Evolutionary conservation across 2,113 vertebrate genomes (phyloP).

Genomic region (Camelus dromedarius): DNA sequence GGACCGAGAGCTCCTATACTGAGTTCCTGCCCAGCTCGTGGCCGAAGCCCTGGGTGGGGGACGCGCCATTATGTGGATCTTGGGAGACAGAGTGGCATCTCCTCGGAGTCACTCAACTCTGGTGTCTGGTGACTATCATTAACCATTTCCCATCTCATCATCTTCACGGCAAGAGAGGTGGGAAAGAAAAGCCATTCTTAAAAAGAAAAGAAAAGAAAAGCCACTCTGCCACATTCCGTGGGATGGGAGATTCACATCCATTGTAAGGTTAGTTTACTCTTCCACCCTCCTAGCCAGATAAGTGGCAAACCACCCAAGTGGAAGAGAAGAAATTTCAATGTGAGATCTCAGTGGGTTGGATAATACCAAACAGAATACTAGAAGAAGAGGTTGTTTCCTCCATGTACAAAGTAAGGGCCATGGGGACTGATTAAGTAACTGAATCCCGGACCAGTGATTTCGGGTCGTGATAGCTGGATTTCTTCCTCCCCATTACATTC

Average conservation of each 20-base stretch:
- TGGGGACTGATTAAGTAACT: background rate
- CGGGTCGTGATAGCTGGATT: background rate
- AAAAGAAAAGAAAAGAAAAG: background rate
- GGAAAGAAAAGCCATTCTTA: background rate
- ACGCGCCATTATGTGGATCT: rapidly evolving
- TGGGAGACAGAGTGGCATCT: background rate
- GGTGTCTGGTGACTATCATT: rapidly evolving
- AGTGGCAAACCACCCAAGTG: rapidly evolving
- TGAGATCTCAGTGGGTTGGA: rapidly evolving
- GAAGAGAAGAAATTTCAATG: background rate
- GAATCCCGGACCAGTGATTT: background rate
- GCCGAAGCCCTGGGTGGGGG: background rate
- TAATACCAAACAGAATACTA: background rate
- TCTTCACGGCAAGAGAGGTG: rapidly evolving
- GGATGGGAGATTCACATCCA: rapidly evolving
- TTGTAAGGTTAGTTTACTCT: rapidly evolving
- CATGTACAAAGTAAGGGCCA: background rate
- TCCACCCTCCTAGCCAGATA: rapidly evolving
- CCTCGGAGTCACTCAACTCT: rapidly evolving
- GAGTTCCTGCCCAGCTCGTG: background rate
- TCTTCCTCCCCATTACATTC: conserved; percentile 49
- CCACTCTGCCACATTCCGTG: background rate
- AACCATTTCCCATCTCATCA: background rate
- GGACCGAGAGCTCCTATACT: rapidly evolving
- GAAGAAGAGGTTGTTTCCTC: background rate